These are phyloP conservation scores for Nemapogon koenigi DNA, from an alignment of 2,888 invertebrate genomes.

Conservation along the genomic window DNA sequence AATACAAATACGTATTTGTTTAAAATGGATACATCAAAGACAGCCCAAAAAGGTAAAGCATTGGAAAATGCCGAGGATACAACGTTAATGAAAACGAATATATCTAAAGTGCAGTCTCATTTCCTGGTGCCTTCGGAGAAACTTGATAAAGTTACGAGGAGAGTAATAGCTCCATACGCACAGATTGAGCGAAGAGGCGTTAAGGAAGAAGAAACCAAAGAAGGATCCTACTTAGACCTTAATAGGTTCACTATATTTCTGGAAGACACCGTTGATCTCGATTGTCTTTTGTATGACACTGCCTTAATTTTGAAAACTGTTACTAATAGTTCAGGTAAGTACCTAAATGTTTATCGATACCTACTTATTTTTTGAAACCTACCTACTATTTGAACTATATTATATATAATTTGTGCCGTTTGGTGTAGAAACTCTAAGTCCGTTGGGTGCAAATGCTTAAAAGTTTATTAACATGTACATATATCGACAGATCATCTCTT, in stretches of 20 bases:
- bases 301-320: conserved; percentile 61
- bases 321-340: conserved; percentile 62
- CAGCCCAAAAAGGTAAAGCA: no score
- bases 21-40: no score
- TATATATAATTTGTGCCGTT: no score
- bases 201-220: conserved; percentile 32
- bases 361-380: no score
- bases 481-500: no score
- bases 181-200: conserved; percentile 47
- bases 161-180: conserved; percentile 67
- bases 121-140: conserved; percentile 48
- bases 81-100: conserved; percentile 1
- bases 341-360: no score
- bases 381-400: no score
- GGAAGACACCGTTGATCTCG: conserved; percentile 62
- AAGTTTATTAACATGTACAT: no score
- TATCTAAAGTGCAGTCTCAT: conserved; percentile 39
- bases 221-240: conserved; percentile 42
- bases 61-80: conserved; percentile 1
- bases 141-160: conserved; percentile 49
- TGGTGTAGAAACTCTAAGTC: no score
- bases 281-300: conserved; percentile 62
- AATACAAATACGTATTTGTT: no score
- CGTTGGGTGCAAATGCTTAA: no score
- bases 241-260: conserved; percentile 55